phyloP scores from a whole-genome alignment of 2,797 vertebrate genomes.

The Semotilus atromaculatus region DNA sequence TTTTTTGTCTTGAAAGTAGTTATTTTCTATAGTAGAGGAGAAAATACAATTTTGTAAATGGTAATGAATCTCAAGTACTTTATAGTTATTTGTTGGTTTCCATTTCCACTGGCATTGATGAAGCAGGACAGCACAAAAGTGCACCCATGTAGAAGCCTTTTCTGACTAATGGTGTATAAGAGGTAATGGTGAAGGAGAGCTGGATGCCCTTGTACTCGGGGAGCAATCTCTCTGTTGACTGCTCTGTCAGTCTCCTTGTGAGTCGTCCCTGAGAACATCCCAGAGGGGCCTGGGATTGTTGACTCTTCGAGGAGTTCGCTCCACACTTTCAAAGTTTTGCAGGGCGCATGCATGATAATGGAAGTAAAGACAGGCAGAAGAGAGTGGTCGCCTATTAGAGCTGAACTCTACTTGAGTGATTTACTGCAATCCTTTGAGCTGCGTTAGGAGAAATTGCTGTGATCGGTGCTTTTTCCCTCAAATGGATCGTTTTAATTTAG shows the following conservation, averaged over 20 bases:
- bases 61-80: background rate
- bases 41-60: background rate
- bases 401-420: background rate
- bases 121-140: background rate
- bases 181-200: slow-evolving; percentile 5
- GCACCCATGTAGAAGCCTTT: background rate
- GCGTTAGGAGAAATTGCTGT: background rate
- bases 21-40: background rate
- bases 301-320: slow-evolving; percentile 33
- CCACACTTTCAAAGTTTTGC: slow-evolving; percentile 25
- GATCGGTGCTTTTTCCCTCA: background rate
- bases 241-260: slow-evolving; percentile 47
- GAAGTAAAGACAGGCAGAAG: background rate
- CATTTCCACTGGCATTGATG: background rate
- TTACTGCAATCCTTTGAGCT: background rate
- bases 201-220: slow-evolving; percentile 29
- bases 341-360: slow-evolving; percentile 16
- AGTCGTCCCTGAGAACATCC: slow-evolving; percentile 47
- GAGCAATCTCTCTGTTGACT: slow-evolving; percentile 21
- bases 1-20: background rate
- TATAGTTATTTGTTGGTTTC: background rate
- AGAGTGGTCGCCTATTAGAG: background rate
- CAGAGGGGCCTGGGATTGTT: slow-evolving; percentile 29
- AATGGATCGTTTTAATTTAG: background rate
- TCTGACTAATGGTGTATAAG: slow-evolving; percentile 4